These are phyloP conservation scores for Encarsia formosa DNA, from an alignment of 2,888 invertebrate genomes.

Conservation along the genomic window DNA sequence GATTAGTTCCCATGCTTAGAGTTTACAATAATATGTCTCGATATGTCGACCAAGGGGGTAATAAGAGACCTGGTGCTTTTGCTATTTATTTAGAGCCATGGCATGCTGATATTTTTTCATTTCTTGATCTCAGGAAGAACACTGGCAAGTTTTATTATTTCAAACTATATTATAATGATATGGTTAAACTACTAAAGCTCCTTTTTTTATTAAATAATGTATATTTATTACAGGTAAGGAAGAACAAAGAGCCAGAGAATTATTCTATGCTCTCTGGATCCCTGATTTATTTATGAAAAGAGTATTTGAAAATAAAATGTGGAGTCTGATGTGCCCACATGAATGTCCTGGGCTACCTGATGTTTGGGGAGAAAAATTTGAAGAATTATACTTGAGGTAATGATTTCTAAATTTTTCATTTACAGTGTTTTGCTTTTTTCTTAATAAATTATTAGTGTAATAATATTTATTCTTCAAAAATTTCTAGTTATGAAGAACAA, in stretches of 20 bases:
- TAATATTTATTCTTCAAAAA: background rate
- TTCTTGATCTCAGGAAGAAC: conserved; percentile 91
- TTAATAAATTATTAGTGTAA: background rate
- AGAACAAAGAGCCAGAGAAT: conserved; percentile 87
- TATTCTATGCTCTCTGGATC: conserved; percentile 97
- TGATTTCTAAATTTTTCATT: too few species aligned
- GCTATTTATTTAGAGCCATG: conserved; percentile 98
- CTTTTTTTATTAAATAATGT: background rate
- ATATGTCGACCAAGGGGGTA: conserved; percentile 97
- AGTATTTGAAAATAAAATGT: conserved; percentile 75
- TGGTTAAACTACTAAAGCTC: too few species aligned
- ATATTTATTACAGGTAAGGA: conserved; percentile 66
- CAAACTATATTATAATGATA: background rate
- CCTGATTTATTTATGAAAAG: conserved; percentile 98
- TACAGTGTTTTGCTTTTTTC: conserved; percentile 2
- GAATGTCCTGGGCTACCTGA: conserved; percentile 87
- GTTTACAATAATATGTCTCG: conserved; percentile 94
- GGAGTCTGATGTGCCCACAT: conserved; percentile 97
- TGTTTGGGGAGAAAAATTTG: conserved; percentile 94
- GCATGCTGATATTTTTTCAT: conserved; percentile 97
- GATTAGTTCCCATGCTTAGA: conserved; percentile 90
- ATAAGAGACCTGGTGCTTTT: conserved; percentile 96
- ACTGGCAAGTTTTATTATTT: conserved; percentile 56
- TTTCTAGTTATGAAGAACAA: conserved; percentile 72
- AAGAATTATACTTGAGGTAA: conserved; percentile 73